These are phyloP conservation scores for Fulica atra DNA, from an alignment of 2,113 vertebrate species.

Conservation along the genomic window DNA sequence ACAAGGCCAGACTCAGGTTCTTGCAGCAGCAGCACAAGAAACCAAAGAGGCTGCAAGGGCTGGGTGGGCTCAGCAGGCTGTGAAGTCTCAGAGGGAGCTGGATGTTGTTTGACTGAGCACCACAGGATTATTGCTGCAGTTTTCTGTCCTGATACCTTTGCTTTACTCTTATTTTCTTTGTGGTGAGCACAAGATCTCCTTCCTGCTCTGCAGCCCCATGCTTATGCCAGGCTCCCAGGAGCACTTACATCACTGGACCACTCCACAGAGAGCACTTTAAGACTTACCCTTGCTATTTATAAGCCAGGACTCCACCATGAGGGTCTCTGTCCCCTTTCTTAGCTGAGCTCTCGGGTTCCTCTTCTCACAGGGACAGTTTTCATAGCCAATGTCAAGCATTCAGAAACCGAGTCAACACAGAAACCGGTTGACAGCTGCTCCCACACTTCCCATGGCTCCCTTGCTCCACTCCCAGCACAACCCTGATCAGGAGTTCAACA, in stretches of 20 bases:
- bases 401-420: neutral
- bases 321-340: neutral
- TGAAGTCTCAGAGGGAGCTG: fast-evolving
- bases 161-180: neutral
- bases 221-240: neutral
- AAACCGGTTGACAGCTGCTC: neutral
- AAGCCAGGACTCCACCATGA: neutral
- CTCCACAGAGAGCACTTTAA: neutral
- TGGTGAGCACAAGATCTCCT: neutral
- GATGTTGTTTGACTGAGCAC: neutral
- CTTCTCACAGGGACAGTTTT: fast-evolving
- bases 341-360: neutral
- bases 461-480: neutral
- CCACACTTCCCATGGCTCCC: neutral
- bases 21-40: neutral
- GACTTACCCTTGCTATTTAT: neutral
- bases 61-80: fast-evolving
- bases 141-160: neutral
- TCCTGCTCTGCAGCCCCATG: fast-evolving
- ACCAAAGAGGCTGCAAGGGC: neutral
- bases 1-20: neutral
- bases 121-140: too few species aligned
- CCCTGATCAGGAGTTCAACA: neutral
- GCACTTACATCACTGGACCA: fast-evolving
- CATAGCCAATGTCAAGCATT: fast-evolving